A percentile compares a stretch with the other conserved stretches of the same genome.
phyloP scores from a whole-genome alignment of 23 tunicate genomes.

The Clavelina lepadiformis region DNA sequence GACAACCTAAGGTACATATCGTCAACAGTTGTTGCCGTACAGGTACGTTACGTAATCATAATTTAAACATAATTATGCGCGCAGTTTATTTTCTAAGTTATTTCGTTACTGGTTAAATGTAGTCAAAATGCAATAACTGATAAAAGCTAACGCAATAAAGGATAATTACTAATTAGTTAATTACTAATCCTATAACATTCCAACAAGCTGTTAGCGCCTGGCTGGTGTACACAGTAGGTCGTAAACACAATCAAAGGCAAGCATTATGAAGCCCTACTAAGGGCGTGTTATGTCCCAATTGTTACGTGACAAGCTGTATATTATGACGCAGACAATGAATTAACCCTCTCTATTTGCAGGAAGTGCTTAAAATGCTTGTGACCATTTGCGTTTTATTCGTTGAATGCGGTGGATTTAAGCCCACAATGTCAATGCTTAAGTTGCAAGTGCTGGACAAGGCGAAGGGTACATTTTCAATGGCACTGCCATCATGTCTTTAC shows the following conservation, averaged over 20 bases:
- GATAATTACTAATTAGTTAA: not conserved
- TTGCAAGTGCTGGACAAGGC: constrained; percentile 23
- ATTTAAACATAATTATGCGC: not conserved
- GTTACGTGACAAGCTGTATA: not conserved
- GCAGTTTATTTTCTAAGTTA: not conserved
- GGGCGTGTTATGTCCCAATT: too few species aligned
- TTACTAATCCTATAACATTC: not conserved
- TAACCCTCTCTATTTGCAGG: constrained; percentile 26
- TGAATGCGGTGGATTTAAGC: constrained; percentile 4
- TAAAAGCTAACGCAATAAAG: not conserved
- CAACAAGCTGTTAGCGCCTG: not conserved
- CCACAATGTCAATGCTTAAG: not conserved
- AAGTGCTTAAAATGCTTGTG: constrained; percentile 27
- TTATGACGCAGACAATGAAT: not conserved
- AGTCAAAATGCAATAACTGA: too few species aligned
- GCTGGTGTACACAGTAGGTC: not conserved
- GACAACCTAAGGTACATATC: constrained; percentile 40
- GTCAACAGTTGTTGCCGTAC: constrained; percentile 46
- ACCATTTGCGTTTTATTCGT: constrained; percentile 13
- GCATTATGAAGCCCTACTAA: too few species aligned
- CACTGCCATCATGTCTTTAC: constrained; percentile 39
- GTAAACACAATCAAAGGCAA: not conserved
- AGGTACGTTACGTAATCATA: constrained; percentile 20
- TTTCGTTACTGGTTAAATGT: not conserved
- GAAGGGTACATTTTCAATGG: constrained; percentile 28